Evolutionary conservation across 2,797 vertebrate genomes (phyloP).

Genomic region (Sebastolobus altivelis): DNA sequence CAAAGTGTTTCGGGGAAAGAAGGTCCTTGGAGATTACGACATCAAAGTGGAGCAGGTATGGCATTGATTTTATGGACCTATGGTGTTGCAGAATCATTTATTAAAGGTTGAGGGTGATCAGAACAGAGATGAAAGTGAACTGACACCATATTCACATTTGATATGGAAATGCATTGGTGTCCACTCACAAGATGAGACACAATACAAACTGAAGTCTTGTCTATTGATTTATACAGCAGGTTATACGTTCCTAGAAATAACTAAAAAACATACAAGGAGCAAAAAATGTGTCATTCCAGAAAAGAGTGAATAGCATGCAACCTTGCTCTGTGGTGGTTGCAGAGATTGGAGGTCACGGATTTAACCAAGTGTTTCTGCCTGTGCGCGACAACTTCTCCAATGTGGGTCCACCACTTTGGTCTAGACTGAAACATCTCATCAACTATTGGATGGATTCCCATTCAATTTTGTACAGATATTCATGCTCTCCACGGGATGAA

Average conservation of each 20-base stretch:
- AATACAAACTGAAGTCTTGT: not conserved
- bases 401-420: not conserved
- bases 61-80: slow-evolving; percentile 15
- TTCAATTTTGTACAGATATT: not conserved
- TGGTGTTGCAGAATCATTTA: slow-evolving; percentile 16
- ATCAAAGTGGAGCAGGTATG: slow-evolving; percentile 97
- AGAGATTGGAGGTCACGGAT: not conserved
- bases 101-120: not conserved
- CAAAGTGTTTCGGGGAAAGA: slow-evolving; percentile 96
- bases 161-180: slow-evolving; percentile 21
- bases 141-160: slow-evolving; percentile 18
- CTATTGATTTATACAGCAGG: not conserved
- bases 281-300: not conserved
- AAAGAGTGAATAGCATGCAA: not conserved
- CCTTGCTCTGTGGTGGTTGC: not conserved
- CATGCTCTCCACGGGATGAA: not conserved
- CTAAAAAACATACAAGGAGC: not conserved
- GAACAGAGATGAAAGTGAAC: slow-evolving; percentile 30
- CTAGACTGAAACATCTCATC: not conserved
- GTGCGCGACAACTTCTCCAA: not conserved
- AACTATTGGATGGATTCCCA: not conserved
- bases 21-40: slow-evolving; percentile 94
- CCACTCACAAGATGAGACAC: not conserved
- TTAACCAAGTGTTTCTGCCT: not conserved
- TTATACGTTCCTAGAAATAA: not conserved